phyloP scores from a whole-genome alignment of 2,888 invertebrate genomes.

The Heliconius ismenius region DNA sequence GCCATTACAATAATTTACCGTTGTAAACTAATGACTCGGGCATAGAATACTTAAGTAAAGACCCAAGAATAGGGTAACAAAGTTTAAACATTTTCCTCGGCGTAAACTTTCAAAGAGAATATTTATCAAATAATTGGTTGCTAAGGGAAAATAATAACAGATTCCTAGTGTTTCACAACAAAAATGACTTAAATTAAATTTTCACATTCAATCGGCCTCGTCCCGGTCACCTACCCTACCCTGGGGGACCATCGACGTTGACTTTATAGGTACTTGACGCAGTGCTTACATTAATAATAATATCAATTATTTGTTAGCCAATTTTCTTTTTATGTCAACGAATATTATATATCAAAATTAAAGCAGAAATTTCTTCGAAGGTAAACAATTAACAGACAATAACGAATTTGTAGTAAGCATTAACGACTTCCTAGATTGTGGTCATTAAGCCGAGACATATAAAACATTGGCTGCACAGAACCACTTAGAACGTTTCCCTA shows the following conservation, averaged over 20 bases:
- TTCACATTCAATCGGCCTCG: conserved; percentile 74
- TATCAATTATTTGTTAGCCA: conserved; percentile 5
- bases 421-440: conserved; percentile 48
- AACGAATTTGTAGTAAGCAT: conserved; percentile 33
- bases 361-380: background rate
- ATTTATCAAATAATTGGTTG: conserved; percentile 53
- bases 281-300: conserved; percentile 5
- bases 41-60: conserved; percentile 32
- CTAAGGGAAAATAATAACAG: conserved; percentile 64
- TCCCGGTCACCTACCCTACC: conserved; percentile 60
- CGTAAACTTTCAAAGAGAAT: conserved; percentile 29
- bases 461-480: conserved; percentile 67
- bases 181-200: conserved; percentile 79
- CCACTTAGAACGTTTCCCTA: conserved; percentile 76
- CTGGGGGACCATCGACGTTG: conserved; percentile 67
- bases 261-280: conserved; percentile 45
- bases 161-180: conserved; percentile 65
- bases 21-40: conserved; percentile 25
- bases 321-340: background rate
- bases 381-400: conserved; percentile 31
- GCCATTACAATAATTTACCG: conserved; percentile 28
- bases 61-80: conserved; percentile 29
- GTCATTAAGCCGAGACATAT: conserved; percentile 61
- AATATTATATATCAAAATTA: background rate
- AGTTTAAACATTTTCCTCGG: conserved; percentile 31